Evolutionary conservation across 2,888 invertebrate species (phyloP).

Genomic region (Kuschelorhynchus macadamiae): DNA sequence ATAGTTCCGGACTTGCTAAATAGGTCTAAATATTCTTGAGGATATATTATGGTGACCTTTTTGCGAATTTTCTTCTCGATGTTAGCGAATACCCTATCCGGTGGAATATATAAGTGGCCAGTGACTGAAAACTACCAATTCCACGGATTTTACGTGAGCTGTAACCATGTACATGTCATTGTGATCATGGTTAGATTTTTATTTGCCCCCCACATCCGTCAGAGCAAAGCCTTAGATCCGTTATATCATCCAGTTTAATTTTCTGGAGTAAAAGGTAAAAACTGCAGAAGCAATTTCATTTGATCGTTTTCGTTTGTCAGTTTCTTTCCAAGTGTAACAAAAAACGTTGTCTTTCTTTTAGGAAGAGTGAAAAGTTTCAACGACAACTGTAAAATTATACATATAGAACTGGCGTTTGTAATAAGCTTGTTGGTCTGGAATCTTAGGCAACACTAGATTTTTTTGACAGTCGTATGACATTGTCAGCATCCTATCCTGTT

Average conservation of each 20-base stretch:
- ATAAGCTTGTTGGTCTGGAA: no score
- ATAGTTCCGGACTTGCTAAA: conserved; percentile 24
- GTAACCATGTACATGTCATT: conserved; percentile 25
- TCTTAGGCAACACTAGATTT: conserved; percentile 26
- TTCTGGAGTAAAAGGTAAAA: conserved; percentile 25
- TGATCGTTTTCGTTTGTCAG: conserved; percentile 8
- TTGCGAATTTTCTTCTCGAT: conserved; percentile 31
- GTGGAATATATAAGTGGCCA: conserved; percentile 18
- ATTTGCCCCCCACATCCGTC: conserved; percentile 32
- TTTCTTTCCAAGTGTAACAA: no score
- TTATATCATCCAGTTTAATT: conserved; percentile 20
- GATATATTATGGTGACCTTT: conserved; percentile 27
- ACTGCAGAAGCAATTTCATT: conserved; percentile 36
- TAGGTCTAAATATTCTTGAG: conserved; percentile 11
- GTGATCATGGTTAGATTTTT: conserved; percentile 21
- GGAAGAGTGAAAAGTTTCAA: conserved; percentile 19
- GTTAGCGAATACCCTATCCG: conserved; percentile 25
- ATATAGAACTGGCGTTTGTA: conserved; percentile 11
- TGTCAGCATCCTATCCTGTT: conserved; percentile 8
- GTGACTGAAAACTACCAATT: conserved; percentile 29
- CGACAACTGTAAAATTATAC: conserved; percentile 27
- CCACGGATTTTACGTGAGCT: conserved; percentile 12
- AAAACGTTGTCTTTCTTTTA: no score
- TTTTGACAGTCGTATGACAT: conserved; percentile 34
- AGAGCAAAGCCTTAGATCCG: conserved; percentile 20